Evolutionary conservation across 2,888 invertebrate species (phyloP), one percentile per base, ranked within the genome.

Genomic region (Papilio elwesi): DNA sequence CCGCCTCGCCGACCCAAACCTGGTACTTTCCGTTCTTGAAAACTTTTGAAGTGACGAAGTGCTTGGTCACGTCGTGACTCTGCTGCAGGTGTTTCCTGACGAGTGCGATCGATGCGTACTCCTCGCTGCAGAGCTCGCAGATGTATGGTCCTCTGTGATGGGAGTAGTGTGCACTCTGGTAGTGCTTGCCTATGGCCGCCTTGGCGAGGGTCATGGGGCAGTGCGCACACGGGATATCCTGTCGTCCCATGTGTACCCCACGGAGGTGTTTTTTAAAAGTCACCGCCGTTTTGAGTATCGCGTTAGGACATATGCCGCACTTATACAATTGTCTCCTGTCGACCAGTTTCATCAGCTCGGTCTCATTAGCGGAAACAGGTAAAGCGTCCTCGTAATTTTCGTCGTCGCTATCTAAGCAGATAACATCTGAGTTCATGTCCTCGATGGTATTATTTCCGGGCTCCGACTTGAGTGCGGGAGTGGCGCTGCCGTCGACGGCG

Each of bases 391-490:
- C 77, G 0, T 78, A 47, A 43, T 78, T 82, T 4, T 92, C 93
- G 0, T 93, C 93, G 47, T 94, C 93, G 70, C 92, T 93, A 68
- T 93, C 93, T 51, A 92, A 76, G 62, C 88, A 89, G 13, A 90
- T 83, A 0, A 88, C 77, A 0, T 82, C 78, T 6, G 53, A 15
- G 0, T 74, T 78, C 36, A 53, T n/a, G n/a, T 76, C 78, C 26
- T 74, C 70, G 3, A 75, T 74, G 11, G 77, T 74, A 13, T 75
- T 75, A 6, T 77, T 76, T 6, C 59, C 72, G 9, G 80, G 78
- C 76, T 88, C 88, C 1, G 71, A 51, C 80, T 90, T 90, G 3
- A 86, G 69, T 64, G 81, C 76, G 3, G 81, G 79, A 10, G 80
- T 78, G 12, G 74, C 12, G 55, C 6, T 43, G 43, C 43, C 43